These are phyloP conservation scores for Dolichoris vasculosae DNA, from an alignment of 1,140 invertebrate genomes.

Conservation along the genomic window DNA sequence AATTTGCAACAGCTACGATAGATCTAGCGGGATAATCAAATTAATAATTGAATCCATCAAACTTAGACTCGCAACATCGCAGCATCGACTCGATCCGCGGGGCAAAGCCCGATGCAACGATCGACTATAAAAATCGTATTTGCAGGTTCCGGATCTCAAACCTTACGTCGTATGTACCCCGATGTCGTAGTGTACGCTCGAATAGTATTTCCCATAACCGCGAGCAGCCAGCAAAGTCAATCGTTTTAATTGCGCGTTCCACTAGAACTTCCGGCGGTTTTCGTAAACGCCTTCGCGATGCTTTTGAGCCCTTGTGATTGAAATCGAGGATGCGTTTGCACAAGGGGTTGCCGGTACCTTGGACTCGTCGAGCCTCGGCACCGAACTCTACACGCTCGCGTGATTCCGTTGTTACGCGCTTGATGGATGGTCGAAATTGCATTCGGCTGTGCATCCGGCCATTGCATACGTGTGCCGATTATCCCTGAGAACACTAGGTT, in stretches of 20 bases:
- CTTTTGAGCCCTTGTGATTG: slow-evolving; percentile 13
- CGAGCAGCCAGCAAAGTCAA: slow-evolving; percentile 2
- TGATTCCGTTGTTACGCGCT: slow-evolving; percentile 19
- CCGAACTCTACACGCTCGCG: neutral
- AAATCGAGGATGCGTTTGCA: neutral
- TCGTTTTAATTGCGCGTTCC: slow-evolving; percentile 24
- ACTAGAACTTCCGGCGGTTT: neutral
- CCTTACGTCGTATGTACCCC: too few species aligned
- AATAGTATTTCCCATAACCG: neutral
- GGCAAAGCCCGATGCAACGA: too few species aligned
- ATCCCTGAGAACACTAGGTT: neutral
- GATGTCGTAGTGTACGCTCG: too few species aligned
- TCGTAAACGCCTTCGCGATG: neutral
- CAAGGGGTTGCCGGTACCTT: neutral
- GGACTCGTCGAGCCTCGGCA: neutral
- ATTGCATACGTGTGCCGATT: neutral
- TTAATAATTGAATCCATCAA: too few species aligned
- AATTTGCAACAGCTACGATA: too few species aligned
- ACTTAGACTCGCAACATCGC: too few species aligned
- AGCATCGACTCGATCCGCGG: too few species aligned
- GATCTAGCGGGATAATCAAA: too few species aligned
- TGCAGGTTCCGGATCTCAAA: too few species aligned
- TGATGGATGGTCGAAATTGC: slow-evolving; percentile 30
- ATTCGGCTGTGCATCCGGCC: slow-evolving; percentile 6
- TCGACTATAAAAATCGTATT: too few species aligned